A percentile compares a stretch with the other conserved stretches of the same genome.
Evolutionary conservation across 2,797 vertebrate genomes (phyloP).

Genomic region (Pipistrellus pygmaeus): DNA sequence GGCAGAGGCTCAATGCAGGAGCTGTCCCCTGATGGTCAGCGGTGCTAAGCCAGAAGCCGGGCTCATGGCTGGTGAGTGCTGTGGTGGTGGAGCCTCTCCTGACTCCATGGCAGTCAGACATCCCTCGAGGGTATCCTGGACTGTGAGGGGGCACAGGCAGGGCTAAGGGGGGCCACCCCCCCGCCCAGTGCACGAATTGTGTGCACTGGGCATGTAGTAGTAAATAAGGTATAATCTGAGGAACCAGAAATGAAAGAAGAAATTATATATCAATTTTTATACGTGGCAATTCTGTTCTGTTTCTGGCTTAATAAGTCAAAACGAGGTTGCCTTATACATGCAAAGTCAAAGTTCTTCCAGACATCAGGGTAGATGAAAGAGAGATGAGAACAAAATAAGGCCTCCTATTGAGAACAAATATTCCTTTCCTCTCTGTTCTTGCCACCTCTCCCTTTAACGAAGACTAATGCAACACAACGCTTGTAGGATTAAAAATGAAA

Average conservation of each 20-base stretch:
- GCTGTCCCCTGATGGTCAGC: too few species aligned
- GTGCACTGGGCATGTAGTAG: too few species aligned
- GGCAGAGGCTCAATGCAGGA: too few species aligned
- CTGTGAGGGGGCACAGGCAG: too few species aligned
- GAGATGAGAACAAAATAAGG: slow-evolving; percentile 11
- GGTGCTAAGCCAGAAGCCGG: too few species aligned
- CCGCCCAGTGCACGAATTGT: too few species aligned
- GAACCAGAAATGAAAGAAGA: not conserved
- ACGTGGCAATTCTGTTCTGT: not conserved
- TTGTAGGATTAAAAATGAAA: slow-evolving; percentile 32
- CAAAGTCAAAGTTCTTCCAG: not conserved
- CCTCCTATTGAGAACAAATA: not conserved
- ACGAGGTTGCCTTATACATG: not conserved
- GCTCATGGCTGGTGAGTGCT: too few species aligned
- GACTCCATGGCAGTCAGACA: too few species aligned
- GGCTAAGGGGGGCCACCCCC: too few species aligned
- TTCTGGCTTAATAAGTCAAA: not conserved
- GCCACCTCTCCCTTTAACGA: not conserved
- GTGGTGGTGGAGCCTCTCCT: too few species aligned
- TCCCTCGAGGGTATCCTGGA: too few species aligned
- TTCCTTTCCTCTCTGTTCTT: not conserved
- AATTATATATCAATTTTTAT: not conserved
- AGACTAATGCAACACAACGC: not conserved
- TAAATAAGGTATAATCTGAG: slow-evolving; percentile 29
- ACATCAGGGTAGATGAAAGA: not conserved